Evolutionary conservation across 2,888 invertebrate genomes (phyloP), one percentile per base, ranked within the genome.

Genomic region (Gari tellinella): DNA sequence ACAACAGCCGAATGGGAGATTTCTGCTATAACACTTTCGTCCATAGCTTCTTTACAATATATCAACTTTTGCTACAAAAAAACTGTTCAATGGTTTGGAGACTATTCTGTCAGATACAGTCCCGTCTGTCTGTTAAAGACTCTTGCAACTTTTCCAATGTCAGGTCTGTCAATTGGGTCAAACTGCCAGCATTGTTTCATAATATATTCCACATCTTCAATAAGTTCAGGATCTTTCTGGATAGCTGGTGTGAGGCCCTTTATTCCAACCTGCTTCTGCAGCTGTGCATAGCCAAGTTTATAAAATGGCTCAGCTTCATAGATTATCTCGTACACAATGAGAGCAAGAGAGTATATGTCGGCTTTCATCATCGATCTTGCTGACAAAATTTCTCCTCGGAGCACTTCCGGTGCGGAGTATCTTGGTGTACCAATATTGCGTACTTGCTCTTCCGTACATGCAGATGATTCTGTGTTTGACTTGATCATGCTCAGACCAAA

Each of bases 401-500:
- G 64, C 3, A 78, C 63, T 58, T 81, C 81, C 15, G 81, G 81
- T 1, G 81, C 73, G 15, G 78, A 73, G 40, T 76, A 81, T 12
- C 81, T 64, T 38, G 73, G 72, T n/a, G 75, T 79, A 21, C 79
- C 74, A n/a, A 69, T 58, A 37, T 76, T 62, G 2, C 58, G 49
- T 1, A 67, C 72, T 17, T 26, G 21, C 19, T 69, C 64, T 1
- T 48, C 19, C n/a, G 21, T 21, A n/a, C 40, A 2, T 0, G 72
- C 43, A 10, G 49, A 43, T 8, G 74, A 65, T 40, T 66, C 67
- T 1, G 63, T 43, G 38, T 75, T 69, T 25, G 43, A 52, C 38
- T 72, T 84, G 52, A 82, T 72, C 67, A 80, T 75, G 48, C 82
- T 81, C 2, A 84, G 64, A 2, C 83, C 83, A 65, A 84, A 83